Base-by-base conservation (phyloP, 2,888 invertebrate species). In the Drosophila subquinaria region DNA sequence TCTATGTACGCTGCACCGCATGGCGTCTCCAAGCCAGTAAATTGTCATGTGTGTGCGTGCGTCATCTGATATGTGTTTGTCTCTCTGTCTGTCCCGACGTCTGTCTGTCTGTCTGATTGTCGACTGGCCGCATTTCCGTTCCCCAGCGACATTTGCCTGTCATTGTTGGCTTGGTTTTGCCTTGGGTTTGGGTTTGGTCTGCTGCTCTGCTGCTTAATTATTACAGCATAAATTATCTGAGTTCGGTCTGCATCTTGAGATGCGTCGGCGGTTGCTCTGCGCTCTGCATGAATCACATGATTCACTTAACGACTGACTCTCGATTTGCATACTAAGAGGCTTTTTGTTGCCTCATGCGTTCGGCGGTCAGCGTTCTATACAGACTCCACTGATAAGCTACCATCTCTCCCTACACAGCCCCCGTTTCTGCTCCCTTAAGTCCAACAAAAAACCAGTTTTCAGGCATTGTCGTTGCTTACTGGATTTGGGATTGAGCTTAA, bases 171-270 rank as follows among this genome's bases (percentile, higher is more conserved):
- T 64, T 61, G 42, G 52, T 56, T 38, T 65, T 23, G 63, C 20
- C 70, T 55, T 65, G 62, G 51, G 60, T 42, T 65, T 55, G 65
- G 62, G 51, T 63, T 42, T 65, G 61, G 68, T 60, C 30, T 47
- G 33, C 33, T 8, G 56, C 42, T 42, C 73, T 76, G 71, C 47
- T 83, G 84, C 85, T 85, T 85, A 89, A 89, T 84, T 84, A 84
- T 84, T 84, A 89, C 89, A 84, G 89, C 89, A 84, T 84, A 84
- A 84, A 87, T 89, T 89, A 84, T 84, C 88, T 48, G 70, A 66
- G 62, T 30, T 40, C 17, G 4, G 23, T 4, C 45, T 65, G 79
- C 81, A 78, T 83, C 89, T 84, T 81, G 73, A 83, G 84, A 69
- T 77, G 79, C 73, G 61, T 78, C 30, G 67, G 70, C 70, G 64